Base-by-base conservation (phyloP, 1,140 invertebrate species). In the Hypsibius dujardini region DNA sequence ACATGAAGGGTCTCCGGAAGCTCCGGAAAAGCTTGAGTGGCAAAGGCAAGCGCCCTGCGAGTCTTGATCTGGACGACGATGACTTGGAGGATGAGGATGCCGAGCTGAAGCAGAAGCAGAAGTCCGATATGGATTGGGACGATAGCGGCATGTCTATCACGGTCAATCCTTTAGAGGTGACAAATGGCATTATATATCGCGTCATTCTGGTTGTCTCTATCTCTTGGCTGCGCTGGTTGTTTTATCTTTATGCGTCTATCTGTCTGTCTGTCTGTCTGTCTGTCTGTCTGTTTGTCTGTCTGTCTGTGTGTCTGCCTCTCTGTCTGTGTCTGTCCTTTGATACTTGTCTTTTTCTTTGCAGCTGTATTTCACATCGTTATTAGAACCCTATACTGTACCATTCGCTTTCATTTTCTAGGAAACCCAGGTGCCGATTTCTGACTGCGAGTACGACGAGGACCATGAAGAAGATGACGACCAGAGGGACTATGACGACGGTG, bases 131-230 rank as follows among this genome's bases (percentile, higher is more conserved):
- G 89, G 90, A 92, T 62, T 96, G 93, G 93, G 93, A 96, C 80
- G 92, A 97, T 81, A 91, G 90, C 1, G 92, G 91, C 12, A 85
- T 97, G 47, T 95, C 91, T 75, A 96, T 97, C 77, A 97, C 91
- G 50, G 92, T 96, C 73, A 97, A 97, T 80, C 93, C 1, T 92
- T 97, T 88, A 92, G 92, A 96, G 80, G 86, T 86, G 78, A 78
- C 76, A 75, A 15, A 46, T 28, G 28, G 28, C 28, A 28, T 28
- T 28, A 28, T 28, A 28, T 28, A 28, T 28, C 28, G 28, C 28
- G 28, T 28, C 28, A 28, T 28, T 28, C 28, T 28, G 28, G 28
- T 28, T 28, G 28, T 28, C 28, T 28, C 28, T 28, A 28, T 28
- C 28, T 28, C 28, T 28, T 28, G 28, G 28, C 28, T 28, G 28